Base-by-base conservation (phyloP, 2,888 invertebrate species). In the Lydus trimaculatus region DNA sequence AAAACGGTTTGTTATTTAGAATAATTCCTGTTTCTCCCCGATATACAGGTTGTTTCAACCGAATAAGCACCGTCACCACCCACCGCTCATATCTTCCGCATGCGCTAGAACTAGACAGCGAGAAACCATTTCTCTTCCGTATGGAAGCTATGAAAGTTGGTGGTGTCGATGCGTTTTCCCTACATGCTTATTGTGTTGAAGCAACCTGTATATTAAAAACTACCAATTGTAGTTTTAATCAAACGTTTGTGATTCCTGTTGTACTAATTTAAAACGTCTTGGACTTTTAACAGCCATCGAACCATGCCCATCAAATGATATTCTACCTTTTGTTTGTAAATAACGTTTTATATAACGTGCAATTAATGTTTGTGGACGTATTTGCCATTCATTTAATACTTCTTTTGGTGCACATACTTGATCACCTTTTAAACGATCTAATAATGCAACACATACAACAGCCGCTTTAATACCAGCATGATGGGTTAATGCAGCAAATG, bases 391-490 rank as follows among this genome's bases (percentile, higher is more conserved):
- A 81, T 95, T 91, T 82, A 97, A 85, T 0, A 95, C 94, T 84
- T 96, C 95, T 83, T 96, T 95, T 11, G 96, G 93, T 9, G 95
- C 91, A 76, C 92, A 88, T 0, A 96, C 94, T 91, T 98, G 97
- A 86, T 99, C 99, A 28, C 96, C 96, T 82, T 96, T 93, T 56
- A 98, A 90, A 73, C 99, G 90, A 86, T 99, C 96, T 63, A 99
- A 87, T 36, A 99, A 85, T 0, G 97, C 92, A 63, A 98, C 98
- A 84, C 98, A 99, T 31, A 98, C 90, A 39, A 98, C 94, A n/a
- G 96, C 97, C 0, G 96, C 93, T 83, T 92, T 93, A 75, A 98
- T 94, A 15, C 96, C 96, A 9, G 98, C 97, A 84, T 96, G 94
- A 83, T 95, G 93, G 31, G 97, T 97, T 64, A 98, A 90, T 0